Conservation (phyloP, 2,113 vertebrate species). For the Nothobranchius kuhntae region DNA sequence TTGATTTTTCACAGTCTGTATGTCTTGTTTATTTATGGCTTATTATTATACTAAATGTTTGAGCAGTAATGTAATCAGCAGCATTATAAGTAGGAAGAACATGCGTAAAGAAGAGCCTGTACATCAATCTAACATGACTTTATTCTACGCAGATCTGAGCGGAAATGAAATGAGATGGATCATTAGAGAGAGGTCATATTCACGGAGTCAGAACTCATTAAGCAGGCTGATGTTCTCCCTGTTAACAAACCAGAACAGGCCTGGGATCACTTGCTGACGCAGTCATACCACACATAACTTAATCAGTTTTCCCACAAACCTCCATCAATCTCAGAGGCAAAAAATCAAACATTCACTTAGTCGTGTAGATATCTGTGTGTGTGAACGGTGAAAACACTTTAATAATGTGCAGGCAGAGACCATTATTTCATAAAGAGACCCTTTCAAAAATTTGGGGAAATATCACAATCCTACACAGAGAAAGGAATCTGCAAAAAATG, state of each 20-base stretch:
- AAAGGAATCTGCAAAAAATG: conserved; percentile 35
- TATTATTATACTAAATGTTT: too few species aligned
- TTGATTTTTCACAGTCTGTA: too few species aligned
- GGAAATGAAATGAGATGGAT: conserved; percentile 9
- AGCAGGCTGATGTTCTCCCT: conserved; percentile 11
- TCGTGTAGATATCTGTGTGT: background rate
- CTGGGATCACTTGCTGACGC: conserved; percentile 11
- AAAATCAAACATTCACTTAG: background rate
- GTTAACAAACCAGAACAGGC: conserved; percentile 5
- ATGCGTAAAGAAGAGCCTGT: too few species aligned
- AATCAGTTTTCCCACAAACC: conserved; percentile 9
- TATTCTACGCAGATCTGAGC: conserved; percentile 7
- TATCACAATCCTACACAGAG: background rate
- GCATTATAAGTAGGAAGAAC: too few species aligned
- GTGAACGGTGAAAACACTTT: background rate
- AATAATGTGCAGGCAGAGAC: background rate
- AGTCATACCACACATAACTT: conserved; percentile 5
- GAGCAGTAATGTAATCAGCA: too few species aligned
- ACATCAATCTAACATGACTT: background rate
- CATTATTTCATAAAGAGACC: conserved; percentile 1
- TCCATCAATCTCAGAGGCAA: background rate
- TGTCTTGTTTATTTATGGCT: too few species aligned
- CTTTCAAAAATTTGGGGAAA: background rate
- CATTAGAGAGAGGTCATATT: conserved; percentile 14
- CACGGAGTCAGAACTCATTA: background rate